Percentiles rank a stretch among this genome's conserved stretches.
Evolutionary conservation across 2,888 invertebrate genomes (phyloP).

Genomic region (Holacanthella duospinosa): DNA sequence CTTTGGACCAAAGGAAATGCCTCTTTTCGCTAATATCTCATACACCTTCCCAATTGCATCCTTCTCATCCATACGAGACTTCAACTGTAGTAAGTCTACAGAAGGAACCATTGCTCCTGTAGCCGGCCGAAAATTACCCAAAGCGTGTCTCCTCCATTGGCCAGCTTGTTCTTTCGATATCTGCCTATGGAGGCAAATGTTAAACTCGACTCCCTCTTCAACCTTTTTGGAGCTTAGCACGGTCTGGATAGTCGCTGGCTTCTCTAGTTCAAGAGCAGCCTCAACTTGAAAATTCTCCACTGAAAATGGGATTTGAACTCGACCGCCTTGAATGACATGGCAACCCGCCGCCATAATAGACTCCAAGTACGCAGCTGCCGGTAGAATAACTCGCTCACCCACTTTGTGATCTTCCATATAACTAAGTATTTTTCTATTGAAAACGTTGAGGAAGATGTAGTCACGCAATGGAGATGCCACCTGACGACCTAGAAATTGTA

Average conservation of each 20-base stretch:
- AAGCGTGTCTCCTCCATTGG: not conserved
- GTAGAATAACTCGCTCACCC: no score
- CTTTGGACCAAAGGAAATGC: constrained; percentile 20
- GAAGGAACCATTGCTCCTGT: not conserved
- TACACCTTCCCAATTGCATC: constrained; percentile 11
- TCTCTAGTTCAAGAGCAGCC: not conserved
- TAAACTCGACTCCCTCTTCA: not conserved
- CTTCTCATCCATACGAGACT: not conserved
- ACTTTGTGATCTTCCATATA: no score
- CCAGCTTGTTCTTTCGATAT: not conserved
- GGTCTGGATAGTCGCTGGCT: not conserved
- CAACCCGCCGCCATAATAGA: no score
- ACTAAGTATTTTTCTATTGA: no score
- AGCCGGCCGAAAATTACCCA: not conserved
- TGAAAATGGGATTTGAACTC: no score
- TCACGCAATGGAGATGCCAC: no score
- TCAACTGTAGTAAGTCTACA: not conserved
- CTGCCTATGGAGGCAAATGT: not conserved
- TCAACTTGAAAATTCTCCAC: no score
- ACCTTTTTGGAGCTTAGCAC: not conserved
- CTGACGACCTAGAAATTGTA: no score
- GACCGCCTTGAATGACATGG: no score
- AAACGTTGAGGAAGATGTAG: no score
- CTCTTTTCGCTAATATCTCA: constrained; percentile 14
- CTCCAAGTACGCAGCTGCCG: no score